These are phyloP conservation scores for Saccostrea cuccullata DNA, from an alignment of 1,140 invertebrate species.

Conservation along the genomic window DNA sequence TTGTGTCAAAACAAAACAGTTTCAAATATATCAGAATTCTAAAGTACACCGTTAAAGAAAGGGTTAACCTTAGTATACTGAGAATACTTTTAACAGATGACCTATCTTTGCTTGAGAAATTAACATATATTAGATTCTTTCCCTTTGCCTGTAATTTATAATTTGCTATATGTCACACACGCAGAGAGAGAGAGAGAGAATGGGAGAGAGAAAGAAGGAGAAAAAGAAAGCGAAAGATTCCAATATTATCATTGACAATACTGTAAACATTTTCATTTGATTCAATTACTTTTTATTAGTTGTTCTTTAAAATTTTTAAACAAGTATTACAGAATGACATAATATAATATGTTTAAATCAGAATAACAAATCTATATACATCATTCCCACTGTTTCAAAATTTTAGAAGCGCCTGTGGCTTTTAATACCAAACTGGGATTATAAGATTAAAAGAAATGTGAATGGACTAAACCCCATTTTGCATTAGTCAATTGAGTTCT, in stretches of 20 bases:
- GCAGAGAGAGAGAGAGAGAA: slow-evolving; percentile 14
- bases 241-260: no score
- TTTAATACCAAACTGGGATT: background rate
- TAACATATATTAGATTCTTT: no score
- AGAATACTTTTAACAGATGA: background rate
- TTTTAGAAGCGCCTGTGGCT: no score
- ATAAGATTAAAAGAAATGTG: background rate
- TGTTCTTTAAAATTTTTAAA: no score
- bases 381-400: background rate
- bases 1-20: slow-evolving; percentile 23
- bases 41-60: background rate
- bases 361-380: background rate
- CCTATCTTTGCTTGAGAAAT: background rate
- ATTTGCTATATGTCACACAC: background rate
- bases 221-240: background rate
- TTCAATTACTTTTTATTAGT: no score
- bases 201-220: background rate
- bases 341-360: no score
- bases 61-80: background rate
- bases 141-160: no score
- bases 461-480: background rate
- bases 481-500: no score
- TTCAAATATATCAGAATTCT: slow-evolving; percentile 7
- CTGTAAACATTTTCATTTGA: no score
- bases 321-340: no score